Percentiles rank a stretch among this genome's conserved stretches.
These are phyloP conservation scores for Strix occidentalis DNA, from an alignment of 2,797 vertebrate species.

Conservation along the genomic window DNA sequence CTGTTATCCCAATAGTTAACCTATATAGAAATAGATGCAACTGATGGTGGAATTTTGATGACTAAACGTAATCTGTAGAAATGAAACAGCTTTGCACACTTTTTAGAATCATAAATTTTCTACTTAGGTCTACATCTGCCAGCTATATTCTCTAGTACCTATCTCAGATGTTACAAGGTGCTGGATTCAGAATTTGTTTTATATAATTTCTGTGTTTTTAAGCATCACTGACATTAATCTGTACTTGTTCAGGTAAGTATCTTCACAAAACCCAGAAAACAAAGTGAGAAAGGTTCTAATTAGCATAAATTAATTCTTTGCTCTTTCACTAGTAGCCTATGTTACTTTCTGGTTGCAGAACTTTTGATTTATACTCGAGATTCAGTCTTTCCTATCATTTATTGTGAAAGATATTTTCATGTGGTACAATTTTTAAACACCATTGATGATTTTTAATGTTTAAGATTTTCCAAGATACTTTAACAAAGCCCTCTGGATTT, in stretches of 20 bases:
- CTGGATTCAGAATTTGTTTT: background rate
- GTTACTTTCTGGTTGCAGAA: background rate
- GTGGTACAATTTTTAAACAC: background rate
- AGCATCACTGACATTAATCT: background rate
- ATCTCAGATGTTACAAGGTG: background rate
- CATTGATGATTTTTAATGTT: background rate
- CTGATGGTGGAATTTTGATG: background rate
- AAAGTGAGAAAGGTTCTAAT: background rate
- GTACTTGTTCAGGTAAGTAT: background rate
- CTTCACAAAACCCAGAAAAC: background rate
- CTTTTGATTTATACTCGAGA: background rate
- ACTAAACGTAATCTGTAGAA: background rate
- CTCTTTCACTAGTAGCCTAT: background rate
- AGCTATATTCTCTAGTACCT: background rate
- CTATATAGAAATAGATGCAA: background rate
- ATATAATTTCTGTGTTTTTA: background rate
- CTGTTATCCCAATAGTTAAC: background rate
- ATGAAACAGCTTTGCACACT: background rate
- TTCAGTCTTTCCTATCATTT: background rate
- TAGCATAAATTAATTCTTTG: background rate
- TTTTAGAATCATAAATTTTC: background rate
- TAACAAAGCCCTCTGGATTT: background rate
- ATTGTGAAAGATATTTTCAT: background rate
- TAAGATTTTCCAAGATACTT: background rate
- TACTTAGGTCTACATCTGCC: background rate